Conservation (phyloP, 2,888 invertebrate genomes). For the Hermodice carunculata region DNA sequence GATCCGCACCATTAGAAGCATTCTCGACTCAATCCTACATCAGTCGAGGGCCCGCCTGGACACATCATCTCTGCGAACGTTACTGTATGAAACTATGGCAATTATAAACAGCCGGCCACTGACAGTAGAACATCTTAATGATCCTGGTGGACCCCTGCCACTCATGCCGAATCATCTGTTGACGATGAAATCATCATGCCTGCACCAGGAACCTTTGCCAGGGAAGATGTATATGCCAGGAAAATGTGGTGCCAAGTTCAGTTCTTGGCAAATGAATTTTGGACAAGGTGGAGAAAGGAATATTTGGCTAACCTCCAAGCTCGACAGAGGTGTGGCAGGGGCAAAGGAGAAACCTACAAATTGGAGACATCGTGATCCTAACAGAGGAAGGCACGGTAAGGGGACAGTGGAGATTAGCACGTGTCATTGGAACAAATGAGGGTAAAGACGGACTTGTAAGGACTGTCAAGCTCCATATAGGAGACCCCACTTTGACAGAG, state of each 20-base stretch:
- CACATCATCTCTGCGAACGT: slow-evolving; percentile 32
- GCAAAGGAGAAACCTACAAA: slow-evolving; percentile 1
- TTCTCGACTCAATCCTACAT: slow-evolving; percentile 29
- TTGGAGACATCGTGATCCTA: slow-evolving; percentile 20
- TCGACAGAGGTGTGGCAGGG: slow-evolving; percentile 18
- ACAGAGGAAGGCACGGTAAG: slow-evolving; percentile 8
- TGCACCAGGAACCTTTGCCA: slow-evolving; percentile 11
- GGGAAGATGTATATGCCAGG: slow-evolving; percentile 9
- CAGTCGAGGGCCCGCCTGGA: slow-evolving; percentile 20
- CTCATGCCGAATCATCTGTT: slow-evolving; percentile 25
- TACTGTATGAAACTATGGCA: slow-evolving; percentile 36
- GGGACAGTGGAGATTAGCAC: slow-evolving; percentile 22
- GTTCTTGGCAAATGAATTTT: slow-evolving; percentile 22
- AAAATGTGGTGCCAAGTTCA: slow-evolving; percentile 22
- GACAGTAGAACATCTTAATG: slow-evolving; percentile 21
- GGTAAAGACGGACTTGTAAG: slow-evolving; percentile 18
- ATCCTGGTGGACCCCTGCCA: slow-evolving; percentile 16
- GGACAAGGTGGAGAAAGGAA: slow-evolving; percentile 24
- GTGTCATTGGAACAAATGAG: slow-evolving; percentile 12
- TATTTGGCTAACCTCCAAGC: slow-evolving; percentile 11
- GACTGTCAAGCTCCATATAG: slow-evolving; percentile 17
- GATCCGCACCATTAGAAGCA: slow-evolving; percentile 41
- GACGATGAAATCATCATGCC: slow-evolving; percentile 24
- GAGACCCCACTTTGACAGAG: neutral
- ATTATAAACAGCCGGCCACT: slow-evolving; percentile 39